A percentile compares a stretch with the other conserved stretches of the same genome.
These are phyloP conservation scores for Cichlasoma orientale DNA, from an alignment of 2,797 vertebrate species.

Conservation along the genomic window DNA sequence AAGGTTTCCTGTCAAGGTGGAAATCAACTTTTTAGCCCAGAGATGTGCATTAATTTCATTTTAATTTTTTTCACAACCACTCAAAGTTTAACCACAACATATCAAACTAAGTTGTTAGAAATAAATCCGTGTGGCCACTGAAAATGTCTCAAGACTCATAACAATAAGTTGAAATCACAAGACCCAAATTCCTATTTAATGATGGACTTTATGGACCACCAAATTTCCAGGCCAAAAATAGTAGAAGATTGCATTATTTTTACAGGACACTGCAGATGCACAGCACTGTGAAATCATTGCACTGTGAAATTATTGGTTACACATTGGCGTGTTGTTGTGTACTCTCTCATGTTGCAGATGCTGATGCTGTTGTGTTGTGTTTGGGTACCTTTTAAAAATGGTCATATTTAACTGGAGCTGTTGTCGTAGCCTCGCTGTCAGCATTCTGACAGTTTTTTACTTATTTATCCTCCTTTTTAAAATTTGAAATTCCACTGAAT, in stretches of 20 bases:
- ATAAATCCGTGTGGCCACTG: background rate
- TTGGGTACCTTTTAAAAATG: background rate
- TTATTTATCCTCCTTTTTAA: too few relatives aligned
- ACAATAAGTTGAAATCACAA: background rate
- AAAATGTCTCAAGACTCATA: background rate
- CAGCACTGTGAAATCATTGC: background rate
- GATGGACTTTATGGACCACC: background rate
- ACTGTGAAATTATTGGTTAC: background rate
- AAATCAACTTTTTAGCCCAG: background rate
- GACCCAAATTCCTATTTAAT: background rate
- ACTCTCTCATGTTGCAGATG: background rate
- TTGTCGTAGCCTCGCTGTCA: too few relatives aligned
- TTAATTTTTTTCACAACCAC: background rate
- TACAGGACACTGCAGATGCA: background rate
- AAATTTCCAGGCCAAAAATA: background rate
- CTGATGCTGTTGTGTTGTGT: background rate
- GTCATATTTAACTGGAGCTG: background rate
- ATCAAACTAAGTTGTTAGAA: background rate
- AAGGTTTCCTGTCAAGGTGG: background rate
- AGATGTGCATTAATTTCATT: background rate
- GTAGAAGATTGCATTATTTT: background rate
- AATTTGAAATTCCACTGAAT: too few relatives aligned
- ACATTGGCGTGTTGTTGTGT: background rate
- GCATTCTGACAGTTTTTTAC: too few relatives aligned
- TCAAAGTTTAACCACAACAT: background rate